phyloP scores from a whole-genome alignment of 2,888 invertebrate species.

The Adelognathus sp. region DNA sequence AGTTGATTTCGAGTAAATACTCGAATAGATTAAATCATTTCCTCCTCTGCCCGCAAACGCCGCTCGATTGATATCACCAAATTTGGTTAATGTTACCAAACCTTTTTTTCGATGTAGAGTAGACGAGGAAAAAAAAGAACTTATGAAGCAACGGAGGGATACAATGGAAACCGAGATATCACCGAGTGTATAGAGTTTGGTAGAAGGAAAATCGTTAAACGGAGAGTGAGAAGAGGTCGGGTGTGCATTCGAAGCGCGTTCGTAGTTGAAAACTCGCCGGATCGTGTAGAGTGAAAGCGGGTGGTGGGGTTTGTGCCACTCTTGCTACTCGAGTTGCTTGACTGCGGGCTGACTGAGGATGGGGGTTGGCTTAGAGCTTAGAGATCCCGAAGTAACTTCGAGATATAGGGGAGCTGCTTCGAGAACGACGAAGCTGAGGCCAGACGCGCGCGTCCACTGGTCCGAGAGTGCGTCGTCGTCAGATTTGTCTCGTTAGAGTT shows the following conservation, averaged over 20 bases:
- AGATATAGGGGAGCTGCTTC: constrained; percentile 45
- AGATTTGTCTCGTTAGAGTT: constrained; percentile 81
- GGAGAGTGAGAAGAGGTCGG: neutral
- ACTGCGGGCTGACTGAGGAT: constrained; percentile 19
- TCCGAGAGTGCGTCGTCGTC: constrained; percentile 71
- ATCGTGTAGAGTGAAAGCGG: neutral
- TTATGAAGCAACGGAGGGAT: constrained; percentile 29
- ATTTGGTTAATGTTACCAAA: too few relatives aligned
- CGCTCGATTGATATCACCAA: too few relatives aligned
- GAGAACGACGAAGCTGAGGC: constrained; percentile 48
- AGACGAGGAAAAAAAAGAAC: neutral
- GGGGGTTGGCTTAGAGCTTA: constrained; percentile 12
- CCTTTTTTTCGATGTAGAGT: neutral
- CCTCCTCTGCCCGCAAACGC: too few relatives aligned
- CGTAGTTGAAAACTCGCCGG: constrained; percentile 31
- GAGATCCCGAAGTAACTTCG: constrained; percentile 57
- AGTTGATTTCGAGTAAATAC: neutral
- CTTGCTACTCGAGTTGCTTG: neutral
- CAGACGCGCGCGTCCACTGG: neutral
- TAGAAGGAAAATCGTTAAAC: neutral
- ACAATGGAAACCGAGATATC: neutral
- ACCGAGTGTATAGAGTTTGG: constrained; percentile 28
- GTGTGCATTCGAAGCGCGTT: constrained; percentile 1
- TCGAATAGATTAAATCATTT: too few relatives aligned
- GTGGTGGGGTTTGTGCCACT: neutral